Percentiles rank a stretch among this genome's conserved stretches.
Evolutionary conservation across 2,113 vertebrate genomes (phyloP).

Genomic region (Eubucco bourcierii): DNA sequence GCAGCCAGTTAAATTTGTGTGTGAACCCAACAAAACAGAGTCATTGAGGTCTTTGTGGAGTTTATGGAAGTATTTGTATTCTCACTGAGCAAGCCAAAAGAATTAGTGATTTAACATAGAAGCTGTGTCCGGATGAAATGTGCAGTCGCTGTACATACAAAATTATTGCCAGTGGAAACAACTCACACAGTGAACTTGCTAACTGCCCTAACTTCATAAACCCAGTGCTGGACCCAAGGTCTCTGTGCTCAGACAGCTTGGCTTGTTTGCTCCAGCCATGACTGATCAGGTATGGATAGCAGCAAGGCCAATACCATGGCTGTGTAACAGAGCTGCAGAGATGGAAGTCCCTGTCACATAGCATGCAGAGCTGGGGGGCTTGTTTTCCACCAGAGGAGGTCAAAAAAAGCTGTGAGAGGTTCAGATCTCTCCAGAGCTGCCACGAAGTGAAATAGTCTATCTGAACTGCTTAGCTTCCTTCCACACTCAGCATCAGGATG

Average conservation of each 20-base stretch:
- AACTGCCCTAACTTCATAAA: slow-evolving; percentile 28
- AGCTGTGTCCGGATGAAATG: background rate
- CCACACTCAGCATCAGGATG: background rate
- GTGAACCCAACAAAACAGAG: background rate
- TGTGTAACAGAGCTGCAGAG: background rate
- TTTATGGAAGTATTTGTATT: slow-evolving; percentile 20
- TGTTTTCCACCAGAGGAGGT: background rate
- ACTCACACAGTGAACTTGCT: background rate
- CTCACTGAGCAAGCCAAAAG: slow-evolving; percentile 27
- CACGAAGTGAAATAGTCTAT: rapidly evolving
- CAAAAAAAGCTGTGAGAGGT: background rate
- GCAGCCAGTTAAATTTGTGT: background rate
- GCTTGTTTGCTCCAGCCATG: background rate
- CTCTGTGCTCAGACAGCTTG: background rate
- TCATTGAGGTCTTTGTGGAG: background rate
- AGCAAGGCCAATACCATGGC: background rate
- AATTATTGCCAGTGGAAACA: slow-evolving; percentile 56
- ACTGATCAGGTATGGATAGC: rapidly evolving
- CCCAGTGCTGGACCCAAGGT: background rate
- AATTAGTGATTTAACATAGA: slow-evolving; percentile 5
- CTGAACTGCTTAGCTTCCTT: background rate
- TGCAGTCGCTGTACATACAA: slow-evolving; percentile 17
- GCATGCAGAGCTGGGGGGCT: rapidly evolving
- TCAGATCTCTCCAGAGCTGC: background rate
- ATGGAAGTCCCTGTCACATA: background rate